phyloP scores from a whole-genome alignment of 92 coral and sea anemone genomes.

The Micromussa lordhowensis region DNA sequence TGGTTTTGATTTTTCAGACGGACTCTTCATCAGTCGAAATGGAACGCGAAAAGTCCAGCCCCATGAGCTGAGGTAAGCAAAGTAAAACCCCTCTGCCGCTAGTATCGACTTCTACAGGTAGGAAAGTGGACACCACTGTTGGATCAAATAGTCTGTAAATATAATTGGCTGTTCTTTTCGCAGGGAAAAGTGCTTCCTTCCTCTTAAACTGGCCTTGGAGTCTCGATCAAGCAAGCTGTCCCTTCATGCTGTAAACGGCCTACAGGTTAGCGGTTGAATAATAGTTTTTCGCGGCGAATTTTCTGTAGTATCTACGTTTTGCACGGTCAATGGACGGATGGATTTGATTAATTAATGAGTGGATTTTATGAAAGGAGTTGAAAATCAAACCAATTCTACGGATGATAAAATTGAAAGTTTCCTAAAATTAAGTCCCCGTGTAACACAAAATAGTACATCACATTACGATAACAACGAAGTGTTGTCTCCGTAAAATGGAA shows the following conservation, averaged over 20 bases:
- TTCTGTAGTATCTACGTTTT: slow-evolving; percentile 16
- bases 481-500: not conserved
- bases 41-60: slow-evolving; percentile 88
- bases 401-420: slow-evolving; percentile 30
- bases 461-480: not conserved
- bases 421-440: not conserved
- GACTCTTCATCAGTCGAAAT: slow-evolving; percentile 81
- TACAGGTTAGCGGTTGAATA: slow-evolving; percentile 71
- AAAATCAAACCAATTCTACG: slow-evolving; percentile 21
- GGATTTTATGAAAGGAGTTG: slow-evolving; percentile 34
- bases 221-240: slow-evolving; percentile 91
- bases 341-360: slow-evolving; percentile 63
- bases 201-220: slow-evolving; percentile 93
- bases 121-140: slow-evolving; percentile 27
- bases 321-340: slow-evolving; percentile 56
- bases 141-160: slow-evolving; percentile 26
- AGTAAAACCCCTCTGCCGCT: slow-evolving; percentile 52
- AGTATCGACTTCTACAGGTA: slow-evolving; percentile 67
- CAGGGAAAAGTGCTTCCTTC: slow-evolving; percentile 93
- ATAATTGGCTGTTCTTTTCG: slow-evolving; percentile 16
- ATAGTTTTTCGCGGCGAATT: not conserved
- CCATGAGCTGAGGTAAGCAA: slow-evolving; percentile 84
- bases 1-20: slow-evolving; percentile 73
- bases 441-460: not conserved
- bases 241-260: slow-evolving; percentile 86